Percentiles rank a stretch among this genome's conserved stretches.
These are phyloP conservation scores for Mionectes macconnelli DNA, from an alignment of 2,113 vertebrate species.

Conservation along the genomic window DNA sequence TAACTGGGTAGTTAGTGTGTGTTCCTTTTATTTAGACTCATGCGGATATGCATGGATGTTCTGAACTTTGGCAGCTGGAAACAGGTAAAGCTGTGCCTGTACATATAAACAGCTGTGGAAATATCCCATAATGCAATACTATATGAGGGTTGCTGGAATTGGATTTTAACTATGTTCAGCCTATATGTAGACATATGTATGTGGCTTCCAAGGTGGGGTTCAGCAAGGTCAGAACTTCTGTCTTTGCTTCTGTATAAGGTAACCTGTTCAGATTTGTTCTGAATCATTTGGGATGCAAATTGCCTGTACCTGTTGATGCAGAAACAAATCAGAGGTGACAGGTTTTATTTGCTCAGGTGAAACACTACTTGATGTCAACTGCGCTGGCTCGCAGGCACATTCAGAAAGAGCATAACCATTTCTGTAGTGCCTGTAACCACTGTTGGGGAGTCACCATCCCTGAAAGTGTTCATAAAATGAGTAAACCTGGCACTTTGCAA, in stretches of 20 bases:
- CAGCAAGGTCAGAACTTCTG: not conserved
- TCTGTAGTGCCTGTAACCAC: not conserved
- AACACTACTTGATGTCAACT: not conserved
- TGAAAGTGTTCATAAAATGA: not conserved
- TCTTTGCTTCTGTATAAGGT: not conserved
- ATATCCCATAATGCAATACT: not conserved
- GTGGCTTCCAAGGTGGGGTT: not conserved
- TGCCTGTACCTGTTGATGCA: not conserved
- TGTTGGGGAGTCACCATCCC: not conserved
- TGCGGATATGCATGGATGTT: not conserved
- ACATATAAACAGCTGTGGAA: not conserved
- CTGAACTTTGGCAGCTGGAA: not conserved
- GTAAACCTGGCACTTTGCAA: not conserved
- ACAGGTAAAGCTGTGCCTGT: not conserved
- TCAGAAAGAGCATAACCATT: fast-evolving
- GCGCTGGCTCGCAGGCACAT: not conserved
- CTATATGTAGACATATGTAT: not conserved
- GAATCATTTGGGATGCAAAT: not conserved
- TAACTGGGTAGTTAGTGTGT: not conserved
- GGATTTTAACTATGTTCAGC: not conserved
- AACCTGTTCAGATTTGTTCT: not conserved
- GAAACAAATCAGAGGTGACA: not conserved
- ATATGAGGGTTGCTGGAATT: not conserved
- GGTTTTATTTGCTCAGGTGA: not conserved
- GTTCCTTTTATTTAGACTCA: not conserved